Conservation (phyloP, 53 echinoderm and acorn worm genomes). For the Holothuria leucospilota region DNA sequence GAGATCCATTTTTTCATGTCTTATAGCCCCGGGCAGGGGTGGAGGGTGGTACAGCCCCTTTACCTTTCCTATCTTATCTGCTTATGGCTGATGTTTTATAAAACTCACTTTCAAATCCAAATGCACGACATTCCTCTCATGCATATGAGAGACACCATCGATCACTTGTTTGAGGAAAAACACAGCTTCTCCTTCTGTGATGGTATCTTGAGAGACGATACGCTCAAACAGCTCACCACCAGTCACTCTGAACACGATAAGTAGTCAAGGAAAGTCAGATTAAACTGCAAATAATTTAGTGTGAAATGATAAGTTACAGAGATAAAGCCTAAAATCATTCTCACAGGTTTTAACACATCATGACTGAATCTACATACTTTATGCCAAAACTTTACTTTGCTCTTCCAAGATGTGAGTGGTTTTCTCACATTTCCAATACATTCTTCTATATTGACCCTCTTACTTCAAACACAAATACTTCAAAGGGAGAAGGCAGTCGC, state of each 20-base stretch:
- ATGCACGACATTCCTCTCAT: slow-evolving; percentile 91
- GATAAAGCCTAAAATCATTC: neutral
- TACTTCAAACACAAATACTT: too few species aligned
- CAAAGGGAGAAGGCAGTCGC: too few species aligned
- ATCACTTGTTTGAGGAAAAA: slow-evolving; percentile 88
- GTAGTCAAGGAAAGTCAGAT: slow-evolving; percentile 56
- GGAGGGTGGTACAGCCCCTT: too few species aligned
- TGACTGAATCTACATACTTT: too few species aligned
- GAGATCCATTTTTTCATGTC: too few species aligned
- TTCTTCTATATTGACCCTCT: too few species aligned
- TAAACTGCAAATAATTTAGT: neutral
- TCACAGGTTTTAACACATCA: neutral
- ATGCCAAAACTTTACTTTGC: too few species aligned
- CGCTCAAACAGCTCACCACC: slow-evolving; percentile 98
- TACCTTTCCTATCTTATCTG: too few species aligned
- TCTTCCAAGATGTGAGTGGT: too few species aligned
- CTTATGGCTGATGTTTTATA: too few species aligned
- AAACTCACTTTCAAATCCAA: slow-evolving; percentile 86
- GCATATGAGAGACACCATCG: slow-evolving; percentile 97
- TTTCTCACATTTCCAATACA: too few species aligned
- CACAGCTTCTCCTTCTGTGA: slow-evolving; percentile 92
- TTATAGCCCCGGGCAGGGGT: too few species aligned
- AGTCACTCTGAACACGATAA: slow-evolving; percentile 70
- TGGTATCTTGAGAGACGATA: slow-evolving; percentile 85
- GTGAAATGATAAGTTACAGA: neutral